A percentile compares a stretch with the other conserved stretches of the same genome.
phyloP scores from a whole-genome alignment of 2,888 invertebrate species.

The Capitulum mitella region DNA sequence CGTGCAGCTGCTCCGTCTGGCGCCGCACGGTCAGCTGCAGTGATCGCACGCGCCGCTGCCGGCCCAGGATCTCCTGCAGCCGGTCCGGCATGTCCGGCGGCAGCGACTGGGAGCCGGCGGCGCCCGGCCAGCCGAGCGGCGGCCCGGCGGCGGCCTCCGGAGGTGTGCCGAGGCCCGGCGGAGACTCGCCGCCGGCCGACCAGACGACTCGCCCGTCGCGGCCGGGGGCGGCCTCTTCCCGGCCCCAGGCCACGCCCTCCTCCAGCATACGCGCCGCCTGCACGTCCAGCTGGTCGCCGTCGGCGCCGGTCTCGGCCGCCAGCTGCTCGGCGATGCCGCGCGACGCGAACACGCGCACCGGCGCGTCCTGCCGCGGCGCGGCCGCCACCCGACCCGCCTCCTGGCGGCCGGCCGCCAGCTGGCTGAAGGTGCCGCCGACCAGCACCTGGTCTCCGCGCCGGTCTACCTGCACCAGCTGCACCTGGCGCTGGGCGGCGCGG shows the following conservation, averaged over 20 bases:
- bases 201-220: neutral
- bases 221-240: neutral
- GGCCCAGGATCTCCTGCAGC: neutral
- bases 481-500: too few relatives aligned
- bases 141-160: neutral
- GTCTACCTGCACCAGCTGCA: neutral
- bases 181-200: neutral
- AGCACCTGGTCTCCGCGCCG: neutral
- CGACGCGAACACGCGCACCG: neutral
- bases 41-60: neutral
- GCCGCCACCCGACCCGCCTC: neutral
- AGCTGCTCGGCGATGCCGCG: conserved; percentile 1
- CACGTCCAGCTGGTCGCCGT: neutral
- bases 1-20: neutral
- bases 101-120: neutral
- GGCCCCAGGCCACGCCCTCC: neutral
- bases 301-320: neutral
- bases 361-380: neutral
- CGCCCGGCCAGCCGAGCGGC: neutral
- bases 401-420: neutral
- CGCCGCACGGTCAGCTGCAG: neutral
- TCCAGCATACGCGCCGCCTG: neutral
- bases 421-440: neutral
- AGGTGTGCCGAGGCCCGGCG: neutral
- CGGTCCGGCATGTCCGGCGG: neutral